Conservation (phyloP, 2,113 vertebrate genomes). For the Rhabdornis inornatus region DNA sequence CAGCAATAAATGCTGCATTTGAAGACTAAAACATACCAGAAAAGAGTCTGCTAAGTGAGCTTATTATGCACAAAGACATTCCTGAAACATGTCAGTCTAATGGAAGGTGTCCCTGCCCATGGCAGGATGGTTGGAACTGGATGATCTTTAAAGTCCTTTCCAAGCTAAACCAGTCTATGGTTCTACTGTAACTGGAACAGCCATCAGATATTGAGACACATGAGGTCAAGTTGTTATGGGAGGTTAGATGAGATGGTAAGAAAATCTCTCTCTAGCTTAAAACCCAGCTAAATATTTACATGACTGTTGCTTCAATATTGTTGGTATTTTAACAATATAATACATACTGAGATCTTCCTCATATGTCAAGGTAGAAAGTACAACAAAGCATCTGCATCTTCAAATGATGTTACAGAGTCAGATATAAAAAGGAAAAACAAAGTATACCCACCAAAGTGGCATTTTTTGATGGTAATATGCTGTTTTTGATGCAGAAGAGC, state of each 20-base stretch:
- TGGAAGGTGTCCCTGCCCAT: neutral
- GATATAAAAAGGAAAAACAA: neutral
- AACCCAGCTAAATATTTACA: neutral
- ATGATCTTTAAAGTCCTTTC: neutral
- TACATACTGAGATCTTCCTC: neutral
- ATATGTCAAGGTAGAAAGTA: neutral
- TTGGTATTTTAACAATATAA: neutral
- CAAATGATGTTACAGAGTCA: neutral
- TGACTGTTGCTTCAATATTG: neutral
- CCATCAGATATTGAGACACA: neutral
- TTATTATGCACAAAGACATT: neutral
- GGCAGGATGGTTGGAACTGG: neutral
- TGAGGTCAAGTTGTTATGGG: neutral
- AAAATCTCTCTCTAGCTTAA: neutral
- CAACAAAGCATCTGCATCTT: neutral
- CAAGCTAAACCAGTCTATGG: neutral
- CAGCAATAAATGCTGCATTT: neutral
- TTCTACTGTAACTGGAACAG: neutral
- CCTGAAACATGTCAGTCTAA: neutral
- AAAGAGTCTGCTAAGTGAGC: neutral
- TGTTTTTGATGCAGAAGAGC: slow-evolving; percentile 83
- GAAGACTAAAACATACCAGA: neutral
- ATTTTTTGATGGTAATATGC: slow-evolving; percentile 68
- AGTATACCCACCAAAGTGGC: slow-evolving; percentile 80
- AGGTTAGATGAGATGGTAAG: neutral